Evolutionary conservation across 2,888 invertebrate genomes (phyloP), one percentile per base, ranked within the genome.

Genomic region (Lithophane semibrunnea): DNA sequence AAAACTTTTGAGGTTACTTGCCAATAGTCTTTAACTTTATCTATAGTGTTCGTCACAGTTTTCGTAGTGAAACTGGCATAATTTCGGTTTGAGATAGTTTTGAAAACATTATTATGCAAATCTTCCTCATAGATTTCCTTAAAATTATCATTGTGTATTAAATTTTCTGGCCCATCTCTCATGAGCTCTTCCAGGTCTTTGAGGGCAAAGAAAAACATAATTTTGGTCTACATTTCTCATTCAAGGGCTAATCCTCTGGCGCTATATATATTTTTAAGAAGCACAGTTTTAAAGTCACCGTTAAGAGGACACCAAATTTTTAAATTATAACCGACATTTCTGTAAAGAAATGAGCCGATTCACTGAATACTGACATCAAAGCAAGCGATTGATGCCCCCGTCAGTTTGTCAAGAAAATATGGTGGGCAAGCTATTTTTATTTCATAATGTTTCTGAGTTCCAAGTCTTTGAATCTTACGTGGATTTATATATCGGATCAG

Each of bases 341-440:
- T 77, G 47, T 64, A 73, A 83, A 86, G 73, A 88, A 90, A 90
- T 90, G 89, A 79, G 70, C 70, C 89, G 75, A 79, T 79, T 84
- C 82, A 75, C 78, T 77, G 87, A 82, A 86, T 78, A 85, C 88
- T 90, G 88, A 93, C 92, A 90, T 94, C 94, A 94, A 94, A 94
- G 94, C 88, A 85, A 88, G 81, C 88, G 86, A 94, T 93, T 91
- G 91, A 94, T 92, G 92, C 81, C n/a, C 61, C 58, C 70, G 82
- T 86, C 89, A 81, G 67, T 85, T 80, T 88, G 89, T 91, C 89
- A 92, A 92, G 91, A 90, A 90, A 92, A 80, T 76, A 79, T 84
- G 76, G 79, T 61, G 56, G 65, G 18, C 47, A 2, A 8, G 72
- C 65, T 88, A 88, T 86, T 83, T 84, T 79, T 79, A 79, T 77